phyloP scores from a whole-genome alignment of 53 echinoderm and acorn worm genomes.

The Paracentrotus lividus region DNA sequence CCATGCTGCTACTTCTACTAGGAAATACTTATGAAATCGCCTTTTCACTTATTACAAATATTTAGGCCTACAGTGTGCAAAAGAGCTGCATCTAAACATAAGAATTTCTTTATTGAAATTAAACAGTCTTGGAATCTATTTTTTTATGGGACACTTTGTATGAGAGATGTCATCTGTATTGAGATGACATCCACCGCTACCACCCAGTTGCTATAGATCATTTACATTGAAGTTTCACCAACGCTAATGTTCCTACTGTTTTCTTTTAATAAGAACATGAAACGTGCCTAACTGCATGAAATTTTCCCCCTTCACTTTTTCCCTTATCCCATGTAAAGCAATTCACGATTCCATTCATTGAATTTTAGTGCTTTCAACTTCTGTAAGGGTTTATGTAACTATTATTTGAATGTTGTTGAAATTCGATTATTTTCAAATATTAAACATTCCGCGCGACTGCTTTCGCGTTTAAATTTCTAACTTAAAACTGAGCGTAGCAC shows the following conservation, averaged over 20 bases:
- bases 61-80: too few relatives aligned
- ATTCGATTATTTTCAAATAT: too few relatives aligned
- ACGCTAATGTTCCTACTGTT: conserved; percentile 24
- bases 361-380: conserved; percentile 2
- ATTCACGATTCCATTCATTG: background rate
- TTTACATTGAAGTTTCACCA: background rate
- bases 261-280: conserved; percentile 32
- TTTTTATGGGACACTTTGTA: conserved; percentile 16
- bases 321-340: background rate
- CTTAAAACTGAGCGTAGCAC: too few relatives aligned
- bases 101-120: background rate
- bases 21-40: too few relatives aligned
- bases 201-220: conserved; percentile 23
- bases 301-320: too few relatives aligned
- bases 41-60: too few relatives aligned
- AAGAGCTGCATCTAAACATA: background rate
- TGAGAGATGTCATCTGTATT: background rate
- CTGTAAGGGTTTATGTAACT: background rate
- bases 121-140: background rate
- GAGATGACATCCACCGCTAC: conserved; percentile 5
- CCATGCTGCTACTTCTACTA: too few relatives aligned
- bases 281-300: background rate
- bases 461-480: too few relatives aligned
- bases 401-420: background rate
- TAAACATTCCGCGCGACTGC: too few relatives aligned